These are phyloP conservation scores for Leucophenga maculata DNA, from an alignment of 2,888 invertebrate species.

Conservation along the genomic window DNA sequence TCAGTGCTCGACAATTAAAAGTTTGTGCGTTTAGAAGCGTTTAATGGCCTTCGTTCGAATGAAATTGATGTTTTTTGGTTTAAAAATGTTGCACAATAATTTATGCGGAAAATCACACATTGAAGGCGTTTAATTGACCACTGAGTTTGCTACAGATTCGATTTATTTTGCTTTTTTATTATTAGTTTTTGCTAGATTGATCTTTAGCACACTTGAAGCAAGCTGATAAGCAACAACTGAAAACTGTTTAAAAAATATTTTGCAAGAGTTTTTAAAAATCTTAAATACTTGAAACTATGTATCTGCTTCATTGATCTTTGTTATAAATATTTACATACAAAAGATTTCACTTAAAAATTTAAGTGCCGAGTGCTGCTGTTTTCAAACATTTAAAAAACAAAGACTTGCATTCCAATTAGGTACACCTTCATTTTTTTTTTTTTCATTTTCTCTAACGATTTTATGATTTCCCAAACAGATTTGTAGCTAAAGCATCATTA, in stretches of 20 bases:
- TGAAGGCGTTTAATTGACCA: not conserved
- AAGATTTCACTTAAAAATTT: too few relatives aligned
- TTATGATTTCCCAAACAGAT: slow-evolving; percentile 16
- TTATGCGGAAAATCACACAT: slow-evolving; percentile 10
- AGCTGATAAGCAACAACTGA: slow-evolving; percentile 2
- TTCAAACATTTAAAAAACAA: too few relatives aligned
- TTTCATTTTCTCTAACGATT: not conserved
- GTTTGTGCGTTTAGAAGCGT: slow-evolving; percentile 17
- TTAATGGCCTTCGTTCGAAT: slow-evolving; percentile 21
- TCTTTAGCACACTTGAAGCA: slow-evolving; percentile 16
- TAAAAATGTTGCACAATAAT: slow-evolving; percentile 13
- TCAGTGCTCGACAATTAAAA: slow-evolving; percentile 61
- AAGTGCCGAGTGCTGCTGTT: too few relatives aligned
- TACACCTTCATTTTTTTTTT: slow-evolving; percentile 1
- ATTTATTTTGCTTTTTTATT: not conserved
- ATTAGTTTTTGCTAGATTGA: not conserved
- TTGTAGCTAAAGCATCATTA: slow-evolving; percentile 33
- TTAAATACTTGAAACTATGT: too few relatives aligned
- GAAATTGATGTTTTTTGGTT: not conserved
- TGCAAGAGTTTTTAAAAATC: not conserved
- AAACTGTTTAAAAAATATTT: not conserved
- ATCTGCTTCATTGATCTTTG: too few relatives aligned
- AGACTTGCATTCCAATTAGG: not conserved
- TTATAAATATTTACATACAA: too few relatives aligned
- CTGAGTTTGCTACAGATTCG: not conserved